Conservation (phyloP, 2,888 invertebrate genomes). For the Agrochola lychnidis region DNA sequence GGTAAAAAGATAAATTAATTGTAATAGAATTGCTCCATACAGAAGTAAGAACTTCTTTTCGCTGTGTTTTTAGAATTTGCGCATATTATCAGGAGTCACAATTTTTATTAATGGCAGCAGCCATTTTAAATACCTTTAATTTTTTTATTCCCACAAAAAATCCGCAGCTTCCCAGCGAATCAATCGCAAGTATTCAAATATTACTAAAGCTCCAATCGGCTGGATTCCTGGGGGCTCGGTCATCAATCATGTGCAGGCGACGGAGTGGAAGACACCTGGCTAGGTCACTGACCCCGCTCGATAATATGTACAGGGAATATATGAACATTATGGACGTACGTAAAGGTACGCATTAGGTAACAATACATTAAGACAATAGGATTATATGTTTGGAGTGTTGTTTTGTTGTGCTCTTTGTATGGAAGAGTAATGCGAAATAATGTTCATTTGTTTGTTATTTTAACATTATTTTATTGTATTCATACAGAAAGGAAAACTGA, state of each 20-base stretch:
- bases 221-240: conserved; percentile 41
- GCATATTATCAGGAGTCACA: background rate
- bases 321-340: conserved; percentile 1
- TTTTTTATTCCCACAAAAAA: background rate
- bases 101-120: background rate
- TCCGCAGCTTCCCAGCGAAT: conserved; percentile 35
- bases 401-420: conserved; percentile 5
- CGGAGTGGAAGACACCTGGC: conserved; percentile 66
- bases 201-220: conserved; percentile 38
- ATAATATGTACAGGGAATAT: conserved; percentile 30
- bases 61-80: background rate
- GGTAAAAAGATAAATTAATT: background rate
- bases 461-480: too few relatives aligned
- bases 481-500: background rate
- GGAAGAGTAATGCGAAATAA: background rate
- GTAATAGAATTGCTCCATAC: background rate
- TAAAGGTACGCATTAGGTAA: background rate
- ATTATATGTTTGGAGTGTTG: background rate
- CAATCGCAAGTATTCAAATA: conserved; percentile 54
- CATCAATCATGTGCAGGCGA: conserved; percentile 65
- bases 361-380: conserved; percentile 30
- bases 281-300: conserved; percentile 59
- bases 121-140: background rate
- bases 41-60: background rate
- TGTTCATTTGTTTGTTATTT: background rate